Base-by-base conservation (phyloP, 2,888 invertebrate genomes). In the Volucella bombylans region DNA sequence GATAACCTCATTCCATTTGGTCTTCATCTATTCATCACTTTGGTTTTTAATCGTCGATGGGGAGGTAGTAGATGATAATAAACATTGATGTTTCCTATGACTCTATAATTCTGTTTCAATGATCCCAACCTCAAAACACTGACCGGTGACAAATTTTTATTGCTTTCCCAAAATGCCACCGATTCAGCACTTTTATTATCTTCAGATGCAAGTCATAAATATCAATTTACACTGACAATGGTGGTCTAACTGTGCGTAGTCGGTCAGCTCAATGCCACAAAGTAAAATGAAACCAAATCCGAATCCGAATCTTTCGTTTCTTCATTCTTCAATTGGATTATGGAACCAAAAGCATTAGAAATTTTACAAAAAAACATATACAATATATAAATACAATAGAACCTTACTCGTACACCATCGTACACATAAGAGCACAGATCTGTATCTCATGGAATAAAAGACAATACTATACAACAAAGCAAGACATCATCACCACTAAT, bases 401-500 rank as follows among this genome's bases (percentile, higher is more conserved):
- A 52, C n/a, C 18, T 49, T 47, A 50, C 2, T 23, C 18, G 18
- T 23, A 23, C 2, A 23, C 18, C 18, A 3, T 1, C 31, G 6
- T 14, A 52, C 50, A 31, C 67, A 43, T n/a, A n/a, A 18, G 31
- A 31, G 6, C 31, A 31, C 31, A 31, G 31, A 31, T 31, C 31
- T 52, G 38, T 76, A 55, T 10, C 54, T 39, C 59, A 49, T 15
- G 47, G 3, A 50, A 12, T 31, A 41, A 54, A 62, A 15, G 50
- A 18, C 59, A 23, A 62, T 69, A 55, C 38, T 41, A 52, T 38
- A 57, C 54, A 69, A 78, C 79, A 69, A 74, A 67, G 31, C 15
- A 74, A 79, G 82, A 79, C 73, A 83, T 74, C 83, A 83, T 79
- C 71, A 57, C 73, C 65, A 77, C 65, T 72, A 71, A 71, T 71